Conservation (phyloP, 2,797 vertebrate genomes). For the Darevskia nairensis region DNA sequence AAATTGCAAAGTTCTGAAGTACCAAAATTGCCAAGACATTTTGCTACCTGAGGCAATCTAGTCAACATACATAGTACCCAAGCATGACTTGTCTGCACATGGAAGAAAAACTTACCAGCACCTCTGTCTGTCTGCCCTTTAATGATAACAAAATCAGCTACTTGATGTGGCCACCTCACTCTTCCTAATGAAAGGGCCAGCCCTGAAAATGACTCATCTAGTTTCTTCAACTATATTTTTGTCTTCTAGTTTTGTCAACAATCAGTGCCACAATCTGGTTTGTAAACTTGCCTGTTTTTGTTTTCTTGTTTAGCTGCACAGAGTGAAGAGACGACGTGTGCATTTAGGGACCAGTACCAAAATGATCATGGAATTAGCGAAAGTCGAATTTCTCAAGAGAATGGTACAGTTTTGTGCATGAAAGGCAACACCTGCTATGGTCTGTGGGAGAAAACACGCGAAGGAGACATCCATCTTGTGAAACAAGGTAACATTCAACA, state of each 20-base stretch:
- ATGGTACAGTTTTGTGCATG: slow-evolving; percentile 90
- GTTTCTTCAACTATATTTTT: not conserved
- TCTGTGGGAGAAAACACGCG: slow-evolving; percentile 92
- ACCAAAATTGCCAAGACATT: not conserved
- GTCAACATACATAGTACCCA: too few species aligned
- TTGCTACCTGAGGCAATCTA: too few species aligned
- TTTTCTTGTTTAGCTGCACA: slow-evolving; percentile 75
- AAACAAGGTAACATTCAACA: slow-evolving; percentile 86
- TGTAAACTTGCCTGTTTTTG: slow-evolving; percentile 23
- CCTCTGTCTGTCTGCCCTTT: too few species aligned
- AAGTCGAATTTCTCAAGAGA: slow-evolving; percentile 91
- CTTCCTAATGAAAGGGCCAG: too few species aligned
- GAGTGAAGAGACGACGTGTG: slow-evolving; percentile 88
- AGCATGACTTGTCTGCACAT: too few species aligned
- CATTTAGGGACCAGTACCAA: slow-evolving; percentile 90
- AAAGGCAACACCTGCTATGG: slow-evolving; percentile 92
- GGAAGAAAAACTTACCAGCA: too few species aligned
- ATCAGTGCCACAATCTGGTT: slow-evolving; percentile 22
- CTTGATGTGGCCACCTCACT: too few species aligned
- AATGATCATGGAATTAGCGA: slow-evolving; percentile 87
- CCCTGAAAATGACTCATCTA: too few species aligned
- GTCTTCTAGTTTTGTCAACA: not conserved
- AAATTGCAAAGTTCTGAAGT: slow-evolving; percentile 32
- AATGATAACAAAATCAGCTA: too few species aligned
- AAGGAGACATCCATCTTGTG: slow-evolving; percentile 90